A percentile compares a stretch with the other conserved stretches of the same genome.
phyloP scores from a whole-genome alignment of 2,113 vertebrate genomes.

The Oryzias celebensis region DNA sequence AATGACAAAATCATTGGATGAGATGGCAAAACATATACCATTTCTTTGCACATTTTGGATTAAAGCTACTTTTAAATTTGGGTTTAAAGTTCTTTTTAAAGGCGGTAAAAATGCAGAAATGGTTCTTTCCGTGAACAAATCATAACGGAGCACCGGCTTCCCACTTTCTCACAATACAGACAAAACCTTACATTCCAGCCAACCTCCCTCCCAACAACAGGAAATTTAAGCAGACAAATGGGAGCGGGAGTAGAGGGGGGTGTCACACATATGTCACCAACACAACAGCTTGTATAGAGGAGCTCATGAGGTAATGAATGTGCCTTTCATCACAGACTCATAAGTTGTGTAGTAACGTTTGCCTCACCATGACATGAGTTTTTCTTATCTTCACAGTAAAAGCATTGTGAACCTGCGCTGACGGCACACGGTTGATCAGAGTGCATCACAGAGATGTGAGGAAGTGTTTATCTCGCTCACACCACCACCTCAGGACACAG shows the following conservation, averaged over 20 bases:
- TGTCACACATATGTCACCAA: constrained; percentile 66
- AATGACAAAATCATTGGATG: no score
- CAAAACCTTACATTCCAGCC: constrained; percentile 32
- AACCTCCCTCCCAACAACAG: constrained; percentile 45
- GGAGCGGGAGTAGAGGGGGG: constrained; percentile 1
- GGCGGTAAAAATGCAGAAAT: no score
- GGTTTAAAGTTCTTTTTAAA: no score
- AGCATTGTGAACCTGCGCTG: constrained; percentile 18
- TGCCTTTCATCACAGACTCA: constrained; percentile 37
- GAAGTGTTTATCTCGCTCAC: constrained; percentile 39
- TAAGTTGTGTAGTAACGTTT: not conserved
- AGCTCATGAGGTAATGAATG: constrained; percentile 54
- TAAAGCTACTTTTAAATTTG: no score
- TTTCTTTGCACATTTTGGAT: no score
- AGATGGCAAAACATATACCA: no score
- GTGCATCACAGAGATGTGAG: constrained; percentile 14
- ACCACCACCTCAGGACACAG: constrained; percentile 39
- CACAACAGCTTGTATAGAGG: constrained; percentile 43
- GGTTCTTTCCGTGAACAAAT: constrained; percentile 11
- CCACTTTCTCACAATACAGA: constrained; percentile 52
- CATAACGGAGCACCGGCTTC: constrained; percentile 43
- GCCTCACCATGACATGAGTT: not conserved
- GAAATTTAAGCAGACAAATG: constrained; percentile 64
- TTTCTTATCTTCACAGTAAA: constrained; percentile 13
- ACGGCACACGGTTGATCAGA: constrained; percentile 1